Evolutionary conservation across 1,140 invertebrate species (phyloP).

Genomic region (Monomorium pharaonis): DNA sequence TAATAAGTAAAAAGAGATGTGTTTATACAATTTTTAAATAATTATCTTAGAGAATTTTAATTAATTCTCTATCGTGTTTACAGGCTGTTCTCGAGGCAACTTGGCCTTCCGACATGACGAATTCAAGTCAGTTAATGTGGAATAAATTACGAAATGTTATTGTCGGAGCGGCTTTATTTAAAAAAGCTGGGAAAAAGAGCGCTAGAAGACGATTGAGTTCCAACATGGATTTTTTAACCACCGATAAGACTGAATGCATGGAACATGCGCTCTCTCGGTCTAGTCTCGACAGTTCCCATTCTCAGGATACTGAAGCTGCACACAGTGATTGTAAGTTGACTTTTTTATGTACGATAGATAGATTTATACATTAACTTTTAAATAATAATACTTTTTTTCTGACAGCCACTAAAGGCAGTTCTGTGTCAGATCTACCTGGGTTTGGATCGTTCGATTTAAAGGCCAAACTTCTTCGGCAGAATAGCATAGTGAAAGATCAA

Average conservation of each 20-base stretch:
- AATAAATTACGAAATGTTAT: constrained; percentile 97
- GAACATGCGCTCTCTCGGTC: constrained; percentile 82
- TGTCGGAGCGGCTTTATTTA: constrained; percentile 94
- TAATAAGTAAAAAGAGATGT: neutral
- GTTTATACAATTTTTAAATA: constrained; percentile 2
- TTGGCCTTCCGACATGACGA: constrained; percentile 95
- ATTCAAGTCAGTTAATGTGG: constrained; percentile 94
- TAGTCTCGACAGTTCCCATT: constrained; percentile 83
- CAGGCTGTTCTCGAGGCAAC: constrained; percentile 95
- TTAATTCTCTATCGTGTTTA: neutral
- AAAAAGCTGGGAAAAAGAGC: constrained; percentile 88
- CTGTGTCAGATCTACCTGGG: constrained; percentile 82
- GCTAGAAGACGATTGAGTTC: constrained; percentile 84
- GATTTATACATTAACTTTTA: neutral
- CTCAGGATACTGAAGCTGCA: constrained; percentile 82
- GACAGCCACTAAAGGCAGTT: constrained; percentile 82
- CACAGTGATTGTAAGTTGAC: constrained; percentile 80
- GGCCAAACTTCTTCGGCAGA: constrained; percentile 80
- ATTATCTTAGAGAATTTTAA: constrained; percentile 2
- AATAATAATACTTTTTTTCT: constrained; percentile 28
- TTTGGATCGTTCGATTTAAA: constrained; percentile 82
- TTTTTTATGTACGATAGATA: constrained; percentile 8
- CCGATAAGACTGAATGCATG: constrained; percentile 80
- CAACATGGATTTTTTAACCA: constrained; percentile 76
- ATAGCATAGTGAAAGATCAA: constrained; percentile 83